Evolutionary conservation across 2,888 invertebrate genomes (phyloP).

Genomic region (Tiliacea citrago): DNA sequence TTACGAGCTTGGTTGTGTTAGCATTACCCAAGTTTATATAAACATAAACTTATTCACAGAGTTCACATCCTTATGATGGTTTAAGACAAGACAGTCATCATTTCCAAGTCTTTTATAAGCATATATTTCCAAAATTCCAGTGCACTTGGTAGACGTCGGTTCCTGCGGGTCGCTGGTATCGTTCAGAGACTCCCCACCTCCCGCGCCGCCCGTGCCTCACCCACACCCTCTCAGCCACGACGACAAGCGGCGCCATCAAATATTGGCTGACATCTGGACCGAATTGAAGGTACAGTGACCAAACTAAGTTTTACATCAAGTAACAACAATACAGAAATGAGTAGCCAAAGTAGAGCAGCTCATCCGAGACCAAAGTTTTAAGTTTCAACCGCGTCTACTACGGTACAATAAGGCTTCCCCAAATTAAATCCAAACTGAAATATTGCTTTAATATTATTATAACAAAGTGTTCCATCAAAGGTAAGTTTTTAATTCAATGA

Average conservation of each 20-base stretch:
- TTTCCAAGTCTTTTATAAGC: background rate
- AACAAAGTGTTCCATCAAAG: background rate
- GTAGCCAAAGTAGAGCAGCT: background rate
- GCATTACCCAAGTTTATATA: background rate
- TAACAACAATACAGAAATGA: background rate
- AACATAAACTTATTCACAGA: background rate
- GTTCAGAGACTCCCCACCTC: constrained; percentile 87
- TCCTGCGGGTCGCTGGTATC: constrained; percentile 88
- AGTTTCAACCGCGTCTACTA: no score
- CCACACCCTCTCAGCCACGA: constrained; percentile 91
- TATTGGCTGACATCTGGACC: constrained; percentile 92
- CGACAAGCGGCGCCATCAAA: constrained; percentile 92
- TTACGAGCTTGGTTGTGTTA: background rate
- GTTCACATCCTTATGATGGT: background rate
- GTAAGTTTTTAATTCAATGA: background rate
- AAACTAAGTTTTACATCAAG: background rate
- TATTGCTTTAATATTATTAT: background rate
- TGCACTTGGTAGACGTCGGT: constrained; percentile 86
- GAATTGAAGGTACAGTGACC: constrained; percentile 89
- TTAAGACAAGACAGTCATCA: background rate
- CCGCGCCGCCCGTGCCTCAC: constrained; percentile 84
- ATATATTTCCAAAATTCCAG: constrained; percentile 70
- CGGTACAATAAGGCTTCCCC: background rate
- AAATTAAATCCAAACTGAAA: background rate
- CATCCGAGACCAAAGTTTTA: background rate